Percentiles rank a stretch among this genome's conserved stretches.
Evolutionary conservation across 2,113 vertebrate species (phyloP).

Genomic region (Ptilonorhynchus violaceus): DNA sequence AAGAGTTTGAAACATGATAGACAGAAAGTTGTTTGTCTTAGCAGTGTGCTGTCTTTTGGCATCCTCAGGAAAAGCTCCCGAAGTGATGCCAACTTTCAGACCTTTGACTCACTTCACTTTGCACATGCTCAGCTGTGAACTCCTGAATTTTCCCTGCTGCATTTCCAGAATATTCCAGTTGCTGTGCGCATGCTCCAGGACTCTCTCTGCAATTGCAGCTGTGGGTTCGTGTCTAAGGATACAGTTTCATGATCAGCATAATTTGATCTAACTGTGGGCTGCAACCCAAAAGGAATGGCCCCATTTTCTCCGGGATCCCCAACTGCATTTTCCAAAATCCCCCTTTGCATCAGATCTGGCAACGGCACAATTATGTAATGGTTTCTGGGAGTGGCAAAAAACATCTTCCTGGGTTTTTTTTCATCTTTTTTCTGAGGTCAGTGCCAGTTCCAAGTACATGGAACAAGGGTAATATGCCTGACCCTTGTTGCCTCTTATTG

Average conservation of each 20-base stretch:
- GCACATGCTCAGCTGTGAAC: neutral
- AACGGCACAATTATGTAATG: neutral
- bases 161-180: conserved; percentile 50
- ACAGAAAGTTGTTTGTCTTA: neutral
- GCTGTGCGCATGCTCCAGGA: neutral
- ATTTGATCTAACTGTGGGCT: conserved; percentile 54
- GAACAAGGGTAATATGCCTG: neutral
- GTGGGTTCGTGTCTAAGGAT: conserved; percentile 49
- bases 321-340: neutral
- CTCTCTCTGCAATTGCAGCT: conserved; percentile 32
- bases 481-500: neutral
- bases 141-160: neutral
- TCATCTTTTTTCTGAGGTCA: neutral
- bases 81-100: neutral
- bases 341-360: neutral
- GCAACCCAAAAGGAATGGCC: conserved; percentile 23
- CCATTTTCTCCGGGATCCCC: conserved; percentile 22
- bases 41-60: neutral
- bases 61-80: neutral
- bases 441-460: neutral
- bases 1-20: neutral
- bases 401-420: neutral
- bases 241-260: conserved; percentile 57
- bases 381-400: neutral
- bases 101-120: neutral